Base-by-base conservation (phyloP, 2,888 invertebrate genomes). In the Germaria angustata region DNA sequence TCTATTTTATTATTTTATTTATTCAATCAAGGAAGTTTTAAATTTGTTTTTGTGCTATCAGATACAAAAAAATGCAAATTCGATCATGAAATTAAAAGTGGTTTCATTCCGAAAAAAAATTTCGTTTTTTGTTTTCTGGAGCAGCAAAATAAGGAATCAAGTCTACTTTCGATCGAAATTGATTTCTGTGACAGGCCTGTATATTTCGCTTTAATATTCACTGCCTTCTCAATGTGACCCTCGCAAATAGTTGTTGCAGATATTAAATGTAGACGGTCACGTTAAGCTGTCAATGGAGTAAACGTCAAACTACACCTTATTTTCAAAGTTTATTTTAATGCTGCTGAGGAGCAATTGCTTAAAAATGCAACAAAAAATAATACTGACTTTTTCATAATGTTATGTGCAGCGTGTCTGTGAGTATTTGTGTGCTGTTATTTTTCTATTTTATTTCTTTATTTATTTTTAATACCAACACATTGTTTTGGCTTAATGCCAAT, bases 401-500 rank as follows among this genome's bases (percentile, higher is more conserved):
- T 53, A 24, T 51, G 53, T 68, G 24, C 57, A 7, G n/a, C 8
- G 49, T 32, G 2, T n/a, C 6, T 28, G 2, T 15, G 32, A 22
- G 11, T 13, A 11, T 6, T 28, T 24, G 22, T 59, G 22, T 49
- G 46, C 49, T 34, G 34, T 36, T 63, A 32, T 32, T 66, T 66
- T 49, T 8, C 63, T 24, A 41, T 39, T 46, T 20, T 55, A 0
- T 13, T 61, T 61, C 22, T 49, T 51, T 68, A 69, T 55, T 77
- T 22, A 51, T 41, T 32, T 24, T 28, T n/a, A 6, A 8, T 46
- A 34, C 36, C 46, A 55, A 65, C 34, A 75, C 69, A 75, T 59
- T 66, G 34, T 76, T 57, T 82, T 75, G 82, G 79, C 79, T 82
- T 79, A 82, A 82, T 79, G 79, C 82, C 82, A 82, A 82, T 59